Evolutionary conservation across 2,113 vertebrate genomes (phyloP).

Genomic region (Silurus meridionalis): DNA sequence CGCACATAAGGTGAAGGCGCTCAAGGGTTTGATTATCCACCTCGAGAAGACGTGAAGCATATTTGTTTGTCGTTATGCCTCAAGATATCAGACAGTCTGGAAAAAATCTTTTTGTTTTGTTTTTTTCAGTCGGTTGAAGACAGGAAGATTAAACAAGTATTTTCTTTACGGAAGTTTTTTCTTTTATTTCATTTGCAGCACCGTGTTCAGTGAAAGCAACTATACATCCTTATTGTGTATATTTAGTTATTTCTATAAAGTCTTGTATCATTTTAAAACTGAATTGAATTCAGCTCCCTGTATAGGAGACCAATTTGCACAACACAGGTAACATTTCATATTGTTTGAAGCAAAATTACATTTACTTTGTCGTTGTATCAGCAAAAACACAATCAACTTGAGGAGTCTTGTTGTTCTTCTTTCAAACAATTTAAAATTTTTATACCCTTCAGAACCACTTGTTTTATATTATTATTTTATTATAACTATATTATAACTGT

Average conservation of each 20-base stretch:
- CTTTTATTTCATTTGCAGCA: neutral
- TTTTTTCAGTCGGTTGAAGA: neutral
- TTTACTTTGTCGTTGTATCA: neutral
- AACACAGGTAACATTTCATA: neutral
- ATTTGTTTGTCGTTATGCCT: conserved; percentile 47
- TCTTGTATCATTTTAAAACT: neutral
- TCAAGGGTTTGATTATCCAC: conserved; percentile 45
- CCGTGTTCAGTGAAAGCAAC: neutral
- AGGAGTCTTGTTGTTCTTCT: too few species aligned
- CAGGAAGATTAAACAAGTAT: neutral
- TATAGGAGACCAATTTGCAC: neutral
- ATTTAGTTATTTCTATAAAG: neutral
- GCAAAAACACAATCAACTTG: neutral
- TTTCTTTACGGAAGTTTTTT: neutral
- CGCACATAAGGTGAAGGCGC: conserved; percentile 36
- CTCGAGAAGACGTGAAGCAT: conserved; percentile 41
- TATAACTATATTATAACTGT: too few species aligned
- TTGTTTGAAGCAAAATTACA: neutral
- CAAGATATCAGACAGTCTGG: conserved; percentile 13
- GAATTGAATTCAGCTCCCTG: neutral
- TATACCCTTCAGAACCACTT: too few species aligned
- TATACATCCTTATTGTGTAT: neutral
- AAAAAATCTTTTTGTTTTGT: neutral
- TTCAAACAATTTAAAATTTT: too few species aligned
- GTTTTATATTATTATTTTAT: too few species aligned